phyloP scores from a whole-genome alignment of 2,797 vertebrate species.

The Rhinoraja longicauda region DNA sequence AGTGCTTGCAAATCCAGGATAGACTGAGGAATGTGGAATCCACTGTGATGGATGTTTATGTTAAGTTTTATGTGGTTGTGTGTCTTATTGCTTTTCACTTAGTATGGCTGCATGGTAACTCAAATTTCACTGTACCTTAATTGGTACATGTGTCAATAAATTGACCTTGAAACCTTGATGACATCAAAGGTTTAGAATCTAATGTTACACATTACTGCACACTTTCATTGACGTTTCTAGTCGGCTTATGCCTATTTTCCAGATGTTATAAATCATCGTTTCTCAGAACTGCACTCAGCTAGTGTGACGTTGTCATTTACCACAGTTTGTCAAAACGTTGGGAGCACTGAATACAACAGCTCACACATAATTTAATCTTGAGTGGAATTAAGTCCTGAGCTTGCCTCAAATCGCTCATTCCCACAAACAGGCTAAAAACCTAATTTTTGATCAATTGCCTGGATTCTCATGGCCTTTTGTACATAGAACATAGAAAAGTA shows the following conservation, averaged over 20 bases:
- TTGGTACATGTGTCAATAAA: too few species aligned
- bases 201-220: not conserved
- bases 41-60: too few species aligned
- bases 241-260: not conserved
- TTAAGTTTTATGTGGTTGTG: too few species aligned
- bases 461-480: not conserved
- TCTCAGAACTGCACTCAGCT: not conserved
- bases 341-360: not conserved
- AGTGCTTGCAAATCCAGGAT: constrained; percentile 8
- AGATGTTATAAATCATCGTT: not conserved
- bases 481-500: not conserved
- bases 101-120: too few species aligned
- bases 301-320: not conserved
- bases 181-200: not conserved
- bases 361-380: not conserved
- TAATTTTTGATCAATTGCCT: not conserved
- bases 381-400: too few species aligned
- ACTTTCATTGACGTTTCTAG: not conserved
- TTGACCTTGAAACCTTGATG: not conserved
- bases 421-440: too few species aligned
- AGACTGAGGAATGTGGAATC: not conserved
- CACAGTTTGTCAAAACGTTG: not conserved
- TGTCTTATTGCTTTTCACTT: too few species aligned
- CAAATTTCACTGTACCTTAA: too few species aligned
- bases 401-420: too few species aligned